Base-by-base conservation (phyloP, 2,113 vertebrate species). In the Gallinago undulata region DNA sequence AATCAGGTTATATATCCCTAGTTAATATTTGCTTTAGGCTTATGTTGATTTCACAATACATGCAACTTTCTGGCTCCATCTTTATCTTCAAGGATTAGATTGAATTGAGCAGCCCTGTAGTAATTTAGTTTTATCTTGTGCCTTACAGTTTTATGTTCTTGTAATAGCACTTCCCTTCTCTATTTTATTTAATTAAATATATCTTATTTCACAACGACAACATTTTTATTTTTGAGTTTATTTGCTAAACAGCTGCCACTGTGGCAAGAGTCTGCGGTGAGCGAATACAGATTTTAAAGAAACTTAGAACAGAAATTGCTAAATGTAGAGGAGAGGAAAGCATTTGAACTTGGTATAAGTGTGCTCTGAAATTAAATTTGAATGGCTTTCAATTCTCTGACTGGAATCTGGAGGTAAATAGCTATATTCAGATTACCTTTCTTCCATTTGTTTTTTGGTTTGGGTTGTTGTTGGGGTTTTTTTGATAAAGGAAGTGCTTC, bases 131-230 rank as follows among this genome's bases (percentile, higher is more conserved):
- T 98, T 98, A 98, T 98, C 98, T 98, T 91, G 72, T 96, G 98
- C 96, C 97, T 98, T 98, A 98, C 97, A 98, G 97, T 98, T 98
- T 98, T 98, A 98, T 98, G 97, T 95, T 97, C 97, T 97, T 97
- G 97, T 98, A 98, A 98, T 97, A 97, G 97, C 97, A 97, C 96
- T 98, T 97, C 86, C 88, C 84, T 96, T 97, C 86, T 96, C 94
- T 94, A 96, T 97, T 97, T 98, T 98, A 98, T 98, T 98, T 98
- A 98, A 98, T 98, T 98, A 98, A 98, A 98, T 98, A 98, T 98
- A 97, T 98, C 97, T 98, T 98, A 98, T 98, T 98, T 98, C 97
- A 98, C 97, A 96, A 97, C 96, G 92, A 97, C 96, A 98, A 98
- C 96, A 96, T 97, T 98, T 98, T 97, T 98, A 95, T 97, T 97